phyloP scores from a whole-genome alignment of 2,113 vertebrate genomes.

The Mastomys coucha region DNA sequence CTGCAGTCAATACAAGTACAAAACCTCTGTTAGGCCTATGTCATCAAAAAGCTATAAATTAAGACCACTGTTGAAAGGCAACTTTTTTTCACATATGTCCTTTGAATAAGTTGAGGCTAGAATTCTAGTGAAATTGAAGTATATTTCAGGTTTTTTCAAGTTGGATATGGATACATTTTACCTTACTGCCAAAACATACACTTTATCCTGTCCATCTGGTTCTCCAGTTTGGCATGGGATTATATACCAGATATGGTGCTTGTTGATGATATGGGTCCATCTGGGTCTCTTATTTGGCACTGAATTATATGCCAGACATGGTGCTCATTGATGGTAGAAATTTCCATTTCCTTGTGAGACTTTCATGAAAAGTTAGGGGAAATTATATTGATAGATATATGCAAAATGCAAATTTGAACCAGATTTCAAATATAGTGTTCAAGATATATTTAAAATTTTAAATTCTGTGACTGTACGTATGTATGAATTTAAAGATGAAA shows the following conservation, averaged over 20 bases:
- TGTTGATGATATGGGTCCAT: conserved; percentile 25
- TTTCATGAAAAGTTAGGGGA: conserved; percentile 25
- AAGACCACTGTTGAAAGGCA: not conserved
- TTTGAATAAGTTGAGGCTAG: not conserved
- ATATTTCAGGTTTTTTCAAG: not conserved
- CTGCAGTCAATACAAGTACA: not conserved
- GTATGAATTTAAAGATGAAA: conserved; percentile 44
- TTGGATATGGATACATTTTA: not conserved
- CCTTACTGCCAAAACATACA: conserved; percentile 33
- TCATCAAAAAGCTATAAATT: not conserved
- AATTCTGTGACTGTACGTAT: conserved; percentile 40
- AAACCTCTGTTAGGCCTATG: not conserved
- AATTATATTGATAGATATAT: conserved; percentile 42
- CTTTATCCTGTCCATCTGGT: conserved; percentile 38
- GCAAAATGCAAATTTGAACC: conserved; percentile 64
- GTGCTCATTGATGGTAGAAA: not conserved
- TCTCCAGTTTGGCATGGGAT: conserved; percentile 33
- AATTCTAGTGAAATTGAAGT: not conserved
- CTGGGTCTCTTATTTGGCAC: conserved; percentile 34
- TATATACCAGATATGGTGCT: conserved; percentile 42
- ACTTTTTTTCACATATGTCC: not conserved
- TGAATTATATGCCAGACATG: conserved; percentile 47
- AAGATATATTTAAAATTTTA: conserved; percentile 46
- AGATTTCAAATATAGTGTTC: conserved; percentile 66
- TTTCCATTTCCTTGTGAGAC: conserved; percentile 57